Evolutionary conservation across 2,888 invertebrate species (phyloP).

Genomic region (Andrena fulva): DNA sequence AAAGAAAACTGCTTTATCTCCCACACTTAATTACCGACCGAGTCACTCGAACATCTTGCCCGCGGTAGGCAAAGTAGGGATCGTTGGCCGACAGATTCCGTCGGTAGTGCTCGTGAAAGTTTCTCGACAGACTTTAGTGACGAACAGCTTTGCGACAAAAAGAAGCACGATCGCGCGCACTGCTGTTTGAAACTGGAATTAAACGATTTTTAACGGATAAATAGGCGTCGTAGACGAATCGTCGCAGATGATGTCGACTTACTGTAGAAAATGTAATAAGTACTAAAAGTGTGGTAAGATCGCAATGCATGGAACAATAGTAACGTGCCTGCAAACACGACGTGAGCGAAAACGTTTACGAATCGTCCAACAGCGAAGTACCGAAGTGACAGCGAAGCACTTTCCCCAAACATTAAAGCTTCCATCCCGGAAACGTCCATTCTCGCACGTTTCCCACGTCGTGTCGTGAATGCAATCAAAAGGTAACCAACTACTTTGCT

Average conservation of each 20-base stretch:
- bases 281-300: slow-evolving; percentile 15
- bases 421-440: not conserved
- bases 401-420: not conserved
- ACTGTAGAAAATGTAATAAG: slow-evolving; percentile 12
- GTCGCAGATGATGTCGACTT: not conserved
- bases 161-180: slow-evolving; percentile 2
- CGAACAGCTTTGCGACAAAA: not conserved
- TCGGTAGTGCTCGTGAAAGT: not conserved
- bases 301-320: slow-evolving; percentile 36
- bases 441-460: slow-evolving; percentile 37
- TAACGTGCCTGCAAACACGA: slow-evolving; percentile 40
- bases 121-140: not conserved
- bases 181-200: slow-evolving; percentile 1
- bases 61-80: not conserved
- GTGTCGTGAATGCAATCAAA: slow-evolving; percentile 33
- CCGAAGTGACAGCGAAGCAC: no score
- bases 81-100: not conserved
- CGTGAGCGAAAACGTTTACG: slow-evolving; percentile 29
- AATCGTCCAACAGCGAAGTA: not conserved
- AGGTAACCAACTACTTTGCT: slow-evolving; percentile 34
- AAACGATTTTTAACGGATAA: not conserved
- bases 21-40: not conserved
- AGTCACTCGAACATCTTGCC: not conserved
- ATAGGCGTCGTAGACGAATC: not conserved
- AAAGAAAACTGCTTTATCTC: slow-evolving; percentile 1